Evolutionary conservation across 2,113 vertebrate species (phyloP).

Genomic region (Oryzias melastigma): DNA sequence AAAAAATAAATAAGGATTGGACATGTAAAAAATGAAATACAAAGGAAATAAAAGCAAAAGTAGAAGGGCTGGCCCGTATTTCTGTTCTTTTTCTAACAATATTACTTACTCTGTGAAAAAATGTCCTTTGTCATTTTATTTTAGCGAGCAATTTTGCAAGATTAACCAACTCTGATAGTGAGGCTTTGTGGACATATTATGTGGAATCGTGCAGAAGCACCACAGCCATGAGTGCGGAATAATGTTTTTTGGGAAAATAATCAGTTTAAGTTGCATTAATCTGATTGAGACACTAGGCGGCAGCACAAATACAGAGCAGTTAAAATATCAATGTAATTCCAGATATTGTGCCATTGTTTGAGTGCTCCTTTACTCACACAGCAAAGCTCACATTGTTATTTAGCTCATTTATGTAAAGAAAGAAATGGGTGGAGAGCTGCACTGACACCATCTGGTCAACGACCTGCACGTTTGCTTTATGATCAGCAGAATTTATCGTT

Average conservation of each 20-base stretch:
- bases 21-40: not conserved
- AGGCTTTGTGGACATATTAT: slow-evolving; percentile 58
- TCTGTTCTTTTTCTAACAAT: too few species aligned
- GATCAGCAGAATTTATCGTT: too few species aligned
- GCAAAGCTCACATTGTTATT: too few species aligned
- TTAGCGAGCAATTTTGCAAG: not conserved
- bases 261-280: slow-evolving; percentile 5
- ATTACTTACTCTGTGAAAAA: not conserved
- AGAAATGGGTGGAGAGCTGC: too few species aligned
- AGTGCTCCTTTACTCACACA: too few species aligned
- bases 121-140: not conserved
- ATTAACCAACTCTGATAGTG: slow-evolving; percentile 64
- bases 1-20: slow-evolving; percentile 38
- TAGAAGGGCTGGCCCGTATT: not conserved
- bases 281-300: not conserved
- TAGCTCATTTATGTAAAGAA: too few species aligned
- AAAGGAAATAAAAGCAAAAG: not conserved
- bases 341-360: too few species aligned
- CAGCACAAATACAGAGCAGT: not conserved
- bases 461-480: too few species aligned
- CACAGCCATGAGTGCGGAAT: slow-evolving; percentile 48
- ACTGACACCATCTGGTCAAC: too few species aligned
- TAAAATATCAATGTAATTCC: not conserved
- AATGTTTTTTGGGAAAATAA: slow-evolving; percentile 55
- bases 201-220: slow-evolving; percentile 54